Evolutionary conservation across 2,797 vertebrate genomes (phyloP), one percentile per base, ranked within the genome.

Genomic region (Morelia viridis): DNA sequence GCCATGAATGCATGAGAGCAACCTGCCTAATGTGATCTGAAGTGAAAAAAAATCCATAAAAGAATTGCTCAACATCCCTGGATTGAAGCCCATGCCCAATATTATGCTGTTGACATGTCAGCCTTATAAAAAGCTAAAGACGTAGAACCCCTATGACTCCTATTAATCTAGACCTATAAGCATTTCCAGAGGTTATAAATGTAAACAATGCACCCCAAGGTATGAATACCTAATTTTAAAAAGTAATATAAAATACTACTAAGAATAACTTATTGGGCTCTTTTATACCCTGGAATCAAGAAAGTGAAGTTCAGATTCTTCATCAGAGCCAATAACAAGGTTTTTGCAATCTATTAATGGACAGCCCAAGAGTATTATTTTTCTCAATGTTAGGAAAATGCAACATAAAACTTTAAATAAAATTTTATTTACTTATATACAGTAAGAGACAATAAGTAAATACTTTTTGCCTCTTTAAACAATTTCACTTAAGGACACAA

Each of bases 391-490:
- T 53, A 64, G 24, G 56, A 28, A 19, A 85, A n/a, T 68, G 17
- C 17, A 31, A 87, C 28, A 35, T 35, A 87, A 53, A n/a, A 22
- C 88, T 96, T 97, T 95, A 96, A 96, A 96, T 97, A 96, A 97
- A 96, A 94, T 93, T 97, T 96, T 97, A 97, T 95, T 97, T 94
- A 93, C 84, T 95, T 96, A 96, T 96, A 95, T 97, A 97, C 96
- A 97, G 96, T 94, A 93, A 95, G 71, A 96, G 95, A 95, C 96
- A 97, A 95, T 95, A 94, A 95, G 87, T 94, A 94, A 83, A 64
- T 0, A 94, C 60, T 89, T 92, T 95, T 94, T 94, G 53, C 86
- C 87, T 91, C 83, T 94, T 96, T 90, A 93, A 92, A 93, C 93
- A 96, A 88, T 35, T 95, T 95, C 91, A 95, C 91, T 84, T 94